phyloP scores from a whole-genome alignment of 2,113 vertebrate genomes.

The Ceuthmochares aereus region DNA sequence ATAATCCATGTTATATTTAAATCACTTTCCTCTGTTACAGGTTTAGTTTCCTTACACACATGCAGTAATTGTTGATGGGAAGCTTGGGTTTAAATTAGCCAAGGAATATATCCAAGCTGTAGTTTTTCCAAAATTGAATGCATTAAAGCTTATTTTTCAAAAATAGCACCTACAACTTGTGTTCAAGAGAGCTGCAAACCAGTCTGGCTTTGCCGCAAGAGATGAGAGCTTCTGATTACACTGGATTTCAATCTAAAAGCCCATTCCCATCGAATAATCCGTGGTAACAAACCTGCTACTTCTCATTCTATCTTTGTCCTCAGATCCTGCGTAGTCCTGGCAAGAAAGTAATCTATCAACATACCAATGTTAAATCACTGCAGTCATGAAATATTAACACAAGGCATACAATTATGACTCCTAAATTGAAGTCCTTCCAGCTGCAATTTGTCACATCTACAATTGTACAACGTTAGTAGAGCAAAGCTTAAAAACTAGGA shows the following conservation, averaged over 20 bases:
- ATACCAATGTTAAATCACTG: conserved; percentile 35
- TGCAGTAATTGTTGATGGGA: background rate
- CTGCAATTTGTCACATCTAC: conserved; percentile 42
- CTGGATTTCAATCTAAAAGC: background rate
- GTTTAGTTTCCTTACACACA: background rate
- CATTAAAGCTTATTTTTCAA: background rate
- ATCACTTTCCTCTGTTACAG: background rate
- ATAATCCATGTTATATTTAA: background rate
- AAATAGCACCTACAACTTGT: background rate
- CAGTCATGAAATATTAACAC: conserved; percentile 43
- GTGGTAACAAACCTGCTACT: background rate
- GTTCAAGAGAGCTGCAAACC: background rate
- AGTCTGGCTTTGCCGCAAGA: background rate
- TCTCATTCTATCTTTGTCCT: background rate
- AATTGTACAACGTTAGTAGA: background rate
- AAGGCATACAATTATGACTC: conserved; percentile 54
- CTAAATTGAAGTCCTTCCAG: conserved; percentile 44
- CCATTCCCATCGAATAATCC: background rate
- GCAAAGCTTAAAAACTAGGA: background rate
- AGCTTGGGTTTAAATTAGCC: background rate
- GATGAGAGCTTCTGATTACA: background rate
- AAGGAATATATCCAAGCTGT: background rate
- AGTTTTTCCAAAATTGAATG: background rate
- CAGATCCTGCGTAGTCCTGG: background rate
- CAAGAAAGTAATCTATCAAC: conserved; percentile 32